Percentiles rank a stretch among this genome's conserved stretches.
phyloP scores from a whole-genome alignment of 2,888 invertebrate species.

The Lasioglossum oenotherae region DNA sequence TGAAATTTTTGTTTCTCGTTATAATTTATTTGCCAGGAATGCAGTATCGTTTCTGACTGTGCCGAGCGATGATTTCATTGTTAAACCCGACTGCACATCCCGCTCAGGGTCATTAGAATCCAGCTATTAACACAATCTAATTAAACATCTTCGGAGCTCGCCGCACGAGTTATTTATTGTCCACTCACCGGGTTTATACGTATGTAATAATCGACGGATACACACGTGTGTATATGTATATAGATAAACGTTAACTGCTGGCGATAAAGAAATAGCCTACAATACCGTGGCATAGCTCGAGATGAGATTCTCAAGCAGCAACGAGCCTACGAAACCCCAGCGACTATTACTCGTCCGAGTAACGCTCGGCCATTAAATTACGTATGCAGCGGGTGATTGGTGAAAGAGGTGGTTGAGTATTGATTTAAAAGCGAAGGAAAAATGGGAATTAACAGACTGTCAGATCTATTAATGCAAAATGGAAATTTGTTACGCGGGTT shows the following conservation, averaged over 20 bases:
- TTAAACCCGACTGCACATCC: not conserved
- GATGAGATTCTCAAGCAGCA: conserved; percentile 24
- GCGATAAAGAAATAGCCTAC: conserved; percentile 1
- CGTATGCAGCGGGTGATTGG: not conserved
- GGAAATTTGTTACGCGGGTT: not conserved
- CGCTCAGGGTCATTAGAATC: not conserved
- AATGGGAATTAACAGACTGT: conserved; percentile 16
- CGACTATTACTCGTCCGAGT: conserved; percentile 12
- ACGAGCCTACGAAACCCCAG: conserved; percentile 33
- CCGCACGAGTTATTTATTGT: not conserved
- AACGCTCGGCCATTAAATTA: conserved; percentile 15
- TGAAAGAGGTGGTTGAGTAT: conserved; percentile 9
- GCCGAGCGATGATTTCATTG: not conserved
- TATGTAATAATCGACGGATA: not conserved
- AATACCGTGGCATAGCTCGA: not conserved
- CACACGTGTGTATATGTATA: not conserved
- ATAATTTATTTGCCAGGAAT: not conserved
- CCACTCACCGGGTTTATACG: not conserved
- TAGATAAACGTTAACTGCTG: not conserved
- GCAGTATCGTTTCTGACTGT: not conserved
- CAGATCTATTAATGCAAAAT: not conserved
- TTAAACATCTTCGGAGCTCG: not conserved
- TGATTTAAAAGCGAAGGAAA: not conserved
- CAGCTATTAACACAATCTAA: not conserved
- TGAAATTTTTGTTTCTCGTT: not conserved